Evolutionary conservation across 2,797 vertebrate species (phyloP).

Genomic region (Melopsittacus undulatus): DNA sequence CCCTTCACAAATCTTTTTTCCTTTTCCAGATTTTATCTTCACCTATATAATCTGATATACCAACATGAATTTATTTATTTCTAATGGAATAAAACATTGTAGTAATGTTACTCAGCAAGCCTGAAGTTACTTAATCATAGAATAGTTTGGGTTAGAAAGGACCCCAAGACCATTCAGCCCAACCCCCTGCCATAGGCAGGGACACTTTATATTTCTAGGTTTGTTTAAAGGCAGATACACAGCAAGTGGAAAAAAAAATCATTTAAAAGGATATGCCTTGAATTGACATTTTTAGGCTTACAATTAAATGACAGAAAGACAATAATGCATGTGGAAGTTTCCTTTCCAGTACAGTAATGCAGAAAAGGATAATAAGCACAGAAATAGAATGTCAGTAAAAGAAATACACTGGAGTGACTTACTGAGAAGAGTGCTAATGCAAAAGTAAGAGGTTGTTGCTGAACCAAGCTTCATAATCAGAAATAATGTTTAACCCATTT

Average conservation of each 20-base stretch:
- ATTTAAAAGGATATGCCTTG: background rate
- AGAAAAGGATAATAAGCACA: background rate
- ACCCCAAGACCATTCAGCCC: too few relatives aligned
- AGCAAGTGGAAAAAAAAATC: rapidly evolving
- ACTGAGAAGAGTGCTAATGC: background rate
- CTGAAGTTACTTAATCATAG: background rate
- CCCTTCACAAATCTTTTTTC: background rate
- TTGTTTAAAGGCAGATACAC: background rate
- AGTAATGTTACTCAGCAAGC: background rate
- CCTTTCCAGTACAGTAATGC: background rate
- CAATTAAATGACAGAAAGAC: background rate
- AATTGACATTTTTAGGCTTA: background rate
- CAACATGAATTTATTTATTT: background rate
- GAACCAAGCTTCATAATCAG: background rate
- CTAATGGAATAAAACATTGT: background rate
- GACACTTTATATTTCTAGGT: background rate
- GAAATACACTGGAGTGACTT: background rate
- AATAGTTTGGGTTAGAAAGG: too few relatives aligned
- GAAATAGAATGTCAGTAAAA: background rate
- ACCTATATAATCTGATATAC: background rate
- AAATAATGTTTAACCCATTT: background rate
- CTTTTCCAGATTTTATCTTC: background rate
- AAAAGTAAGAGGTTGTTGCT: background rate
- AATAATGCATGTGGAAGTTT: background rate
- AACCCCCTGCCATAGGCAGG: too few relatives aligned